Conservation (phyloP, 1,140 invertebrate genomes). For the Maconellicoccus hirsutus region DNA sequence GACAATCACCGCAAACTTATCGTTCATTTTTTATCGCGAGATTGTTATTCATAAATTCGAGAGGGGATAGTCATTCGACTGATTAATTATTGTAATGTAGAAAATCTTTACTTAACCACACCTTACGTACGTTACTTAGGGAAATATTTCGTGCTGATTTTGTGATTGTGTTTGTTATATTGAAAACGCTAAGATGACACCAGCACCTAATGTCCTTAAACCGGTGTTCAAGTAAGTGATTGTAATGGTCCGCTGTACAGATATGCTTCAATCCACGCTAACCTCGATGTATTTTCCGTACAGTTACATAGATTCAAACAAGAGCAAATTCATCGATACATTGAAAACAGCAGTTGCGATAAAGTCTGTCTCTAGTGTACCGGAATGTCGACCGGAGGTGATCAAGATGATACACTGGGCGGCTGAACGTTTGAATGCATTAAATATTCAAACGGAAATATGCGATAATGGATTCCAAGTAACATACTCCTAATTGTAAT, state of each 20-base stretch:
- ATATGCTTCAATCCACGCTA: too few species aligned
- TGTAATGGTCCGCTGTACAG: too few species aligned
- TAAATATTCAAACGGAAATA: conserved; percentile 65
- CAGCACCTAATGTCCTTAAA: background rate
- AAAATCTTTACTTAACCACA: too few species aligned
- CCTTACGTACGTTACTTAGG: too few species aligned
- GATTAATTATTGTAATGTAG: too few species aligned
- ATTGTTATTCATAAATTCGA: too few species aligned
- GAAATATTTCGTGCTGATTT: too few species aligned
- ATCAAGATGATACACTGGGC: conserved; percentile 70
- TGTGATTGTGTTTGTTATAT: too few species aligned
- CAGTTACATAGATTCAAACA: conserved; percentile 69
- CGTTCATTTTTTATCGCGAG: too few species aligned
- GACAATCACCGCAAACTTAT: too few species aligned
- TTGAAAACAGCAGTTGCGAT: conserved; percentile 83
- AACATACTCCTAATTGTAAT: conserved; percentile 4
- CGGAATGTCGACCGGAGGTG: conserved; percentile 62
- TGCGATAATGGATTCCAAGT: conserved; percentile 67
- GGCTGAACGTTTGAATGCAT: conserved; percentile 52
- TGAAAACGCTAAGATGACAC: background rate
- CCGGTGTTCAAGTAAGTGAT: conserved; percentile 4
- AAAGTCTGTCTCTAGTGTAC: conserved; percentile 86
- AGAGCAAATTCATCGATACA: conserved; percentile 60
- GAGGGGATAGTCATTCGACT: too few species aligned
- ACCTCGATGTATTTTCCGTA: conserved; percentile 29